These are phyloP conservation scores for Stenodema calcarata DNA, from an alignment of 2,888 invertebrate genomes.

Conservation along the genomic window DNA sequence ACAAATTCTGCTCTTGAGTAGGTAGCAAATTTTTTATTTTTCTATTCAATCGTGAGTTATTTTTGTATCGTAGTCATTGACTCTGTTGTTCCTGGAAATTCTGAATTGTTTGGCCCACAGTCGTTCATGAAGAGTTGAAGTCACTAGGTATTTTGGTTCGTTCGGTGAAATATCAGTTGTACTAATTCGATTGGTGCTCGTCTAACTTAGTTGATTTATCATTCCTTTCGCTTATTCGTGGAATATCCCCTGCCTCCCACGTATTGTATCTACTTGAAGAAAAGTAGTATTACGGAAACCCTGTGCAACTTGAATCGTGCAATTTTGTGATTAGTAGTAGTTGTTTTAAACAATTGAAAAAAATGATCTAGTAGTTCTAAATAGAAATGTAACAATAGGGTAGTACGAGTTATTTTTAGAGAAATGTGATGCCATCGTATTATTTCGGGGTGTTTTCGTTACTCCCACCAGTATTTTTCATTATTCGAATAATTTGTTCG, in stretches of 20 bases:
- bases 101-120: background rate
- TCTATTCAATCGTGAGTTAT: background rate
- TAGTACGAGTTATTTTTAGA: conserved; percentile 22
- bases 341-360: background rate
- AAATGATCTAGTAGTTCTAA: background rate
- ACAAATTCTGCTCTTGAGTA: background rate
- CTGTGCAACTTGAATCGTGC: conserved; percentile 18
- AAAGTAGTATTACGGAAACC: background rate
- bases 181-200: background rate
- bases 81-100: background rate
- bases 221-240: background rate
- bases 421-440: conserved; percentile 5
- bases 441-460: too few relatives aligned
- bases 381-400: background rate
- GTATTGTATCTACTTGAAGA: background rate
- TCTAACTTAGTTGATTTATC: background rate
- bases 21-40: background rate
- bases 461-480: background rate
- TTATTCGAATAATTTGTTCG: background rate
- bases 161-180: background rate
- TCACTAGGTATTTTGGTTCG: background rate
- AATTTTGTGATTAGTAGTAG: conserved; percentile 6
- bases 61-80: background rate
- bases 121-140: background rate
- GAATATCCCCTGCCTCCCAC: background rate